Base-by-base conservation (phyloP, 1,140 invertebrate genomes). In the Drosophila jambulina region DNA sequence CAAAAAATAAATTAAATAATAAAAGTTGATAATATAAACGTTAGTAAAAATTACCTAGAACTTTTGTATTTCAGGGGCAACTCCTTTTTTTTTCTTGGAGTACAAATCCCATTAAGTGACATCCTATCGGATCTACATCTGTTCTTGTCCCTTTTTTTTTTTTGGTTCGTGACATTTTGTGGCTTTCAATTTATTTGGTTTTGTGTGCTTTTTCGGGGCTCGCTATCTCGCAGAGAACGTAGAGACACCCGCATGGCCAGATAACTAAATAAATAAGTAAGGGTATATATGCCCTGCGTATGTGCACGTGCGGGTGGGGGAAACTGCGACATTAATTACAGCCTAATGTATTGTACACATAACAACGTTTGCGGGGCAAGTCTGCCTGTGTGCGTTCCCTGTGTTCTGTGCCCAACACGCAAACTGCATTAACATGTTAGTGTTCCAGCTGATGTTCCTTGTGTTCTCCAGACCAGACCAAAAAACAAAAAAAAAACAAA, bases 251-350 rank as follows among this genome's bases (percentile, higher is more conserved):
- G 74, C 74, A 77, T 78, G 49, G 42, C 46, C 53, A 76, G 74
- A 78, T 69, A 77, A 69, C 74, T 49, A 72, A 59, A 59, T 59
- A 71, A 65, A 45, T 57, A 62, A 40, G 42, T 36, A 57, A 19
- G n/a, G 48, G 36, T 32, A 57, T n/a, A 19, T 38, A 25, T 23
- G 7, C n/a, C 29, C 10, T 29, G 21, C 23, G 34, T 56, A 6
- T 19, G 19, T 17, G 1, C 21, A 34, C 38, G 4, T 17, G 15
- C 13, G 13, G 9, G 17, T 34, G 13, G 51, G 19, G 46, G 19
- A 75, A 75, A 75, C 71, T 75, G 58, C 71, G 71, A 77, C 83
- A 88, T 87, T 87, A 87, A 87, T 87, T 86, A 87, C 69, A 76
- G 62, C 40, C 75, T 70, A 82, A 79, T 79, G 80, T 79, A 65